A percentile compares a stretch with the other conserved stretches of the same genome.
Conservation (phyloP, 2,797 vertebrate genomes). For the Molossus alvarezi region DNA sequence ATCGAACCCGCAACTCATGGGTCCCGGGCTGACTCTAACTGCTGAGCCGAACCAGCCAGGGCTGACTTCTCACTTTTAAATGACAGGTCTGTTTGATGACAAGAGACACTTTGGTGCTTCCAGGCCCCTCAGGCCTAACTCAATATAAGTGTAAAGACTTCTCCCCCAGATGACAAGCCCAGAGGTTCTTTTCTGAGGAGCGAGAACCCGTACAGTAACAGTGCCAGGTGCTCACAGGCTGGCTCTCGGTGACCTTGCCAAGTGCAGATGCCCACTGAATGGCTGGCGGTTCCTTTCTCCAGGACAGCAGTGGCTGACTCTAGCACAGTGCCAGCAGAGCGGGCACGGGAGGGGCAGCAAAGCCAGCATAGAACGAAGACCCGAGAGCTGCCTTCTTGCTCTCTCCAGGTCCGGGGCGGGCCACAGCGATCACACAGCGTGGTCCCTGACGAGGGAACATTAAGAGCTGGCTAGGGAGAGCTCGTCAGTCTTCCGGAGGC, state of each 20-base stretch:
- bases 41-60: too few species aligned
- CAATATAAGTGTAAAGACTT: neutral
- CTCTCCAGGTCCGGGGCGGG: neutral
- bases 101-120: neutral
- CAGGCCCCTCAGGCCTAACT: neutral
- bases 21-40: too few species aligned
- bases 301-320: neutral
- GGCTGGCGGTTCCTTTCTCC: neutral
- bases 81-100: neutral
- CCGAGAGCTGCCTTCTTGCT: neutral
- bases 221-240: neutral
- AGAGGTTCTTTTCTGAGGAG: neutral
- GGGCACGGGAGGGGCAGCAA: neutral
- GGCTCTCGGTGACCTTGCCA: neutral
- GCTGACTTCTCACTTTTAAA: neutral
- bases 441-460: neutral
- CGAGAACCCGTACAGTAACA: neutral
- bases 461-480: neutral
- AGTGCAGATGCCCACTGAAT: neutral
- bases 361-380: neutral
- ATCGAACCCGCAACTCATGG: too few species aligned
- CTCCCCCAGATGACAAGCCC: neutral
- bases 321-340: constrained; percentile 1
- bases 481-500: neutral
- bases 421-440: neutral